Evolutionary conservation across 2,888 invertebrate species (phyloP), one percentile per base, ranked within the genome.

Genomic region (Odontocerum albicorne): DNA sequence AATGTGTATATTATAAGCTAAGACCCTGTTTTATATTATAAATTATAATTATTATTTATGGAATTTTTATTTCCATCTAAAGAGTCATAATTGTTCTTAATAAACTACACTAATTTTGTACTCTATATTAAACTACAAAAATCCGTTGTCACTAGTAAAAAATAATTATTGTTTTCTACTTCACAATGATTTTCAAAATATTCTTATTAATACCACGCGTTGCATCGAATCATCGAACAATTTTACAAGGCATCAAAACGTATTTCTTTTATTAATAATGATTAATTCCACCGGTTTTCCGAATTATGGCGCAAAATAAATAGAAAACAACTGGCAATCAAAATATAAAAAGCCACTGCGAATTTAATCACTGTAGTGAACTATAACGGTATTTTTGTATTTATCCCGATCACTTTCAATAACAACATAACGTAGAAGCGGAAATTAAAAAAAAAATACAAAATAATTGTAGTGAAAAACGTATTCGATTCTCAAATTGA

Each of bases 231-330:
- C n/a, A n/a, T n/a, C n/a, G n/a, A n/a, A n/a, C n/a, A n/a, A n/a
- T n/a, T n/a, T n/a, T n/a, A n/a, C n/a, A n/a, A n/a, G n/a, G n/a
- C n/a, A n/a, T n/a, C n/a, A n/a, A n/a, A n/a, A n/a, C n/a, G n/a
- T n/a, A n/a, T n/a, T n/a, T n/a, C n/a, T n/a, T n/a, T n/a, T n/a
- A n/a, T n/a, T n/a, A n/a, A n/a, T n/a, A n/a, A n/a, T n/a, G n/a
- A n/a, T n/a, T n/a, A n/a, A n/a, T n/a, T n/a, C n/a, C n/a, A n/a
- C n/a, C n/a, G n/a, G n/a, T n/a, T n/a, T n/a, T n/a, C n/a, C n/a
- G n/a, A n/a, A n/a, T n/a, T n/a, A n/a, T n/a, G 21, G 56, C 51
- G 56, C 56, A 56, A 56, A 51, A 51, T 38, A 56, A 56, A 39
- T 42, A 40, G 17, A 35, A 56, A 56, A 40, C 27, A 40, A 42